Evolutionary conservation across 2,888 invertebrate genomes (phyloP).

Genomic region (Philopedon plagiatum): DNA sequence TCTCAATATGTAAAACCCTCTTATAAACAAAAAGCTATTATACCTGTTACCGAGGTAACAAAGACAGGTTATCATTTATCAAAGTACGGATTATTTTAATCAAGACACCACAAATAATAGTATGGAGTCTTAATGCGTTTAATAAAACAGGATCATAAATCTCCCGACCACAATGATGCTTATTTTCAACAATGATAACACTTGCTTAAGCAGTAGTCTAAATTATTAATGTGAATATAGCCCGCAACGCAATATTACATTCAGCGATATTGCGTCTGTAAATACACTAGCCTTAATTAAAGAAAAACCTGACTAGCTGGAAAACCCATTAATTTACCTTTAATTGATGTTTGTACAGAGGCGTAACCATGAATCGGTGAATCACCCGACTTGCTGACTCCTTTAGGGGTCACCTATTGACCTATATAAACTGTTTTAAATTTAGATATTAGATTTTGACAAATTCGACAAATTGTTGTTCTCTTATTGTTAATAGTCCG

Average conservation of each 20-base stretch:
- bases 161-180: constrained; percentile 21
- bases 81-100: constrained; percentile 18
- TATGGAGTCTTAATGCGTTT: constrained; percentile 28
- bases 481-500: too few species aligned
- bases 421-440: too few species aligned
- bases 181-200: constrained; percentile 32
- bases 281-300: neutral
- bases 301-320: neutral
- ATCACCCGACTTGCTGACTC: too few species aligned
- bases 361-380: too few species aligned
- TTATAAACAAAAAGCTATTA: neutral
- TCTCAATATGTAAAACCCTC: neutral
- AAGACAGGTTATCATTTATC: constrained; percentile 6
- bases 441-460: too few species aligned
- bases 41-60: constrained; percentile 9
- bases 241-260: constrained; percentile 20
- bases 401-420: too few species aligned
- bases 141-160: constrained; percentile 30
- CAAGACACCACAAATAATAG: constrained; percentile 6
- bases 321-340: neutral
- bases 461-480: too few species aligned
- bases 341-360: neutral
- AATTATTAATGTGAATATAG: constrained; percentile 25
- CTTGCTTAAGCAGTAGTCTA: constrained; percentile 23
- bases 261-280: constrained; percentile 17